Evolutionary conservation across 2,113 vertebrate species (phyloP), one percentile per base, ranked within the genome.

Genomic region (Triplophysa rosa): DNA sequence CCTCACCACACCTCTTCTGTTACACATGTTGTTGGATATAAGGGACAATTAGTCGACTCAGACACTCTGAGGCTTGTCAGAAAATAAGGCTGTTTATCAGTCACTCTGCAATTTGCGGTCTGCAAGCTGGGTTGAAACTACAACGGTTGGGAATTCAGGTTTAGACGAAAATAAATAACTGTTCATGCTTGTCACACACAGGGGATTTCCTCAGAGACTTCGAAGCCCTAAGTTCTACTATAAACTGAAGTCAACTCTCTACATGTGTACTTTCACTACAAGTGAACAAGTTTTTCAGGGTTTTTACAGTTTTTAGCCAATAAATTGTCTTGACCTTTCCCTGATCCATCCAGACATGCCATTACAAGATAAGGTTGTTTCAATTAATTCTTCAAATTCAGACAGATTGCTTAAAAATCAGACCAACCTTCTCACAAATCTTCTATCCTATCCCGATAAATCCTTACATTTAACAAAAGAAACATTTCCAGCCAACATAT

Each of bases 21-120:
- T 77, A 79, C 63, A 61, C 66, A 71, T 80, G 78, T 52, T 77
- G 71, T 52, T 75, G 69, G 67, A 62, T 64, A 78, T 23, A 37
- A 19, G 61, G 67, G 66, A 84, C 83, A 82, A 79, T 84, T 84
- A 82, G 77, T 66, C 79, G 29, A 42, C 77, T 82, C 58, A 79
- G 65, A 74, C 40, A 40, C 21, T 82, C 67, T 66, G 59, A 67
- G 23, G 59, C 68, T 64, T 73, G 75, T 84, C 62, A 67, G 19
- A 29, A 77, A 80, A 67, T 49, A n/a, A 62, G 62, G 61, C 67
- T 37, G 59, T 69, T 80, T 78, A 78, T 76, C 79, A 78, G 49
- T 81, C 79, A 69, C 3, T 2, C 12, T 24, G 26, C 45, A 19
- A 63, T 78, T 63, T 62, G 82, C 47, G 54, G 47, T 59, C 13